Evolutionary conservation across 1,140 invertebrate genomes (phyloP).

Genomic region (Phymorhynchus buccinoides): DNA sequence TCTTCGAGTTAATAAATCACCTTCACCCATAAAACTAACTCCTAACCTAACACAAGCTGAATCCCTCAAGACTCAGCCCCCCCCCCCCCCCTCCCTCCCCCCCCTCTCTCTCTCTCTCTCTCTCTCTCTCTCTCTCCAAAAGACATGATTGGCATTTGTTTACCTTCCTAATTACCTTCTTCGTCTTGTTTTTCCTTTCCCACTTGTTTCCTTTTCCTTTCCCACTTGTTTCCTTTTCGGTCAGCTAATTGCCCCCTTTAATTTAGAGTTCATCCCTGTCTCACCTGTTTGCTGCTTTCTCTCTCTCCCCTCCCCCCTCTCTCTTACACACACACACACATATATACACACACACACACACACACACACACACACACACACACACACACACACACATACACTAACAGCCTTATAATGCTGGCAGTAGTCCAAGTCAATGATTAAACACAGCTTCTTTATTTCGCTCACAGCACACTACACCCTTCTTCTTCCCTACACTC

Average conservation of each 20-base stretch:
- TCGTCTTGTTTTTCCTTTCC: too few species aligned
- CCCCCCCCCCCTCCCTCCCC: not conserved
- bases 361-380: too few species aligned
- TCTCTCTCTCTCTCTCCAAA: not conserved
- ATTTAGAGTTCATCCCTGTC: too few species aligned
- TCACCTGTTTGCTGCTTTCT: too few species aligned
- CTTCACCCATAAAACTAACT: not conserved
- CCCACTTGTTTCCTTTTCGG: not conserved
- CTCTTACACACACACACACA: too few species aligned
- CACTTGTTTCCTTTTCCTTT: not conserved
- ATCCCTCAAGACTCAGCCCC: not conserved
- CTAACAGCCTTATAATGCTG: too few species aligned
- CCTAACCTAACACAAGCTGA: not conserved
- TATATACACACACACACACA: too few species aligned
- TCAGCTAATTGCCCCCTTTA: too few species aligned
- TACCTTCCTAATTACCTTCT: not conserved
- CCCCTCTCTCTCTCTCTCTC: too few species aligned
- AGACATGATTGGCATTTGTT: not conserved
- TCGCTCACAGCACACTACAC: constrained; percentile 15
- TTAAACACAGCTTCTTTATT: not conserved
- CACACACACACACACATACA: too few species aligned
- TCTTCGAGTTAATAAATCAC: not conserved
- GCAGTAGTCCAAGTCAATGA: not conserved
- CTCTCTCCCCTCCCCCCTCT: too few species aligned
- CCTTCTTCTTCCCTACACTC: too few species aligned